These are phyloP conservation scores for Abscondita cerata DNA, from an alignment of 2,888 invertebrate species.

Conservation along the genomic window DNA sequence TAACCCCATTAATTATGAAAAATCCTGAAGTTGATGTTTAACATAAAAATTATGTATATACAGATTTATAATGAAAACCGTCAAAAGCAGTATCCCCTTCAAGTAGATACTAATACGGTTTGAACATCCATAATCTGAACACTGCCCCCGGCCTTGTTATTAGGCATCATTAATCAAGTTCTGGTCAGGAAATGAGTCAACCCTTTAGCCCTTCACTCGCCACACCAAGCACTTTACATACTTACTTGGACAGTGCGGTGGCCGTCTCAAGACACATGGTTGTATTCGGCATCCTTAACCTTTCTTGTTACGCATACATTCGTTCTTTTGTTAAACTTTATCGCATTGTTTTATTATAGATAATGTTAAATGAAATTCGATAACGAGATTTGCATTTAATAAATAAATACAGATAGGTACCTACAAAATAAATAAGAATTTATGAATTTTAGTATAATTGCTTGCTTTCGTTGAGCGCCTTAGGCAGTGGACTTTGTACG, in stretches of 20 bases:
- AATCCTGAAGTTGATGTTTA: conserved; percentile 17
- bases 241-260: conserved; percentile 46
- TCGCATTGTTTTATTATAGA: too few species aligned
- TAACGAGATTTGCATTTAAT: too few species aligned
- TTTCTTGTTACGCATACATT: too few species aligned
- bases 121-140: conserved; percentile 49
- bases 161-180: conserved; percentile 60
- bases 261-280: conserved; percentile 46
- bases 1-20: conserved; percentile 10
- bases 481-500: too few species aligned
- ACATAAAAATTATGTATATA: conserved; percentile 14
- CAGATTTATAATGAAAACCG: conserved; percentile 38
- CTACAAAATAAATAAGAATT: too few species aligned
- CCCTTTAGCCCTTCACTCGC: conserved; percentile 57
- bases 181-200: conserved; percentile 61
- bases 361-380: too few species aligned
- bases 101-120: conserved; percentile 50
- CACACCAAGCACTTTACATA: conserved; percentile 47
- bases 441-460: too few species aligned
- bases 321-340: too few species aligned
- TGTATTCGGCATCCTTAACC: conserved; percentile 34
- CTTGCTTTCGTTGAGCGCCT: too few species aligned
- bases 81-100: conserved; percentile 53
- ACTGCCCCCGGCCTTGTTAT: conserved; percentile 54
- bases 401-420: too few species aligned